Conservation (phyloP, 2,797 vertebrate species). For the Lycodopsis pacificus region DNA sequence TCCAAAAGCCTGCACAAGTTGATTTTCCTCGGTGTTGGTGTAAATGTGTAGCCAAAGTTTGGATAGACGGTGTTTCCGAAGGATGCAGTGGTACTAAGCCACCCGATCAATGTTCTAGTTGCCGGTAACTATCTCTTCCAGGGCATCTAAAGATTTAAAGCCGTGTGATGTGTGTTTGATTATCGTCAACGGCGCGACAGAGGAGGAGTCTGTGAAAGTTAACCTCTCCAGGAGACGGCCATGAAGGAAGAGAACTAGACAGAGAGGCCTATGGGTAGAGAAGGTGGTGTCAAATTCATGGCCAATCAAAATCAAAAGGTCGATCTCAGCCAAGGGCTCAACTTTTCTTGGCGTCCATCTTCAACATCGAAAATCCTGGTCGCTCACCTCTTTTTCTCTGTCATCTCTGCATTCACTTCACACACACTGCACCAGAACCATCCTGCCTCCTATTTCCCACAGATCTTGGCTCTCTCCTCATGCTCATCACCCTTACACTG, state of each 20-base stretch:
- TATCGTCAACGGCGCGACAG: constrained; percentile 35
- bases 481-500: constrained; percentile 70
- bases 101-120: constrained; percentile 53
- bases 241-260: constrained; percentile 20
- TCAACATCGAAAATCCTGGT: constrained; percentile 40
- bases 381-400: constrained; percentile 24
- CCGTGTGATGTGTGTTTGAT: constrained; percentile 33
- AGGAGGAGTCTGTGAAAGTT: constrained; percentile 30
- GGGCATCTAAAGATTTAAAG: constrained; percentile 50
- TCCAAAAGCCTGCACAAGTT: constrained; percentile 26
- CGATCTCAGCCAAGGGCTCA: constrained; percentile 51
- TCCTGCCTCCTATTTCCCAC: constrained; percentile 48
- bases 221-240: constrained; percentile 29
- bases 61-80: constrained; percentile 44
- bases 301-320: constrained; percentile 50
- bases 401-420: constrained; percentile 59
- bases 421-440: constrained; percentile 59
- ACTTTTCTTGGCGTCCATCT: constrained; percentile 46
- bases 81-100: constrained; percentile 39
- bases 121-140: constrained; percentile 37
- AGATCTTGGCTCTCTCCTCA: constrained; percentile 52
- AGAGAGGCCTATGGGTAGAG: constrained; percentile 13
- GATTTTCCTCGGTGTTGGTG: constrained; percentile 32
- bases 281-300: constrained; percentile 39
- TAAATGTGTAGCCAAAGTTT: constrained; percentile 44